Percentiles rank a stretch among this genome's conserved stretches.
Conservation (phyloP, 2,888 invertebrate species). For the Dryobotodes eremita region DNA sequence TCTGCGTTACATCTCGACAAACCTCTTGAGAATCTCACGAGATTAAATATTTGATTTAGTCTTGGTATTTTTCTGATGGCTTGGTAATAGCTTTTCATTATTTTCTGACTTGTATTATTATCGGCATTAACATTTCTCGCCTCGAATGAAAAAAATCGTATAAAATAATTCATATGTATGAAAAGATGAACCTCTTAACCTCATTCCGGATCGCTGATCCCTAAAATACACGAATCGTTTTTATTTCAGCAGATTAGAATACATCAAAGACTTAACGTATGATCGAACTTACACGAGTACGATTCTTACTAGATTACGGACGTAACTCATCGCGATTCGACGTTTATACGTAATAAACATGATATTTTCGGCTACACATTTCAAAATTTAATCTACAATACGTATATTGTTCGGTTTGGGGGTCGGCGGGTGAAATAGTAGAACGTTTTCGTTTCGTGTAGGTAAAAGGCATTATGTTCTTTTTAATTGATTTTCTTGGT, state of each 20-base stretch:
- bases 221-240: conserved; percentile 76
- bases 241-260: conserved; percentile 85
- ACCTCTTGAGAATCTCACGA: conserved; percentile 53
- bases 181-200: conserved; percentile 51
- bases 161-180: conserved; percentile 37
- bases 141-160: conserved; percentile 24
- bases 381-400: conserved; percentile 72
- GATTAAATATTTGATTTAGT: conserved; percentile 61
- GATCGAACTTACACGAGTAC: conserved; percentile 72
- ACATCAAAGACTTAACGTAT: conserved; percentile 85
- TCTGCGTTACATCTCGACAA: conserved; percentile 46
- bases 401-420: conserved; percentile 65
- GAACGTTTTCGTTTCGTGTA: conserved; percentile 37
- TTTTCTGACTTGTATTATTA: conserved; percentile 53
- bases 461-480: conserved; percentile 17
- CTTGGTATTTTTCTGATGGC: conserved; percentile 59
- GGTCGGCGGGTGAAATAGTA: conserved; percentile 52
- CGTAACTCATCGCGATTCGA: conserved; percentile 79
- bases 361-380: conserved; percentile 79
- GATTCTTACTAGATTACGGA: conserved; percentile 79
- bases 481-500: conserved; percentile 60
- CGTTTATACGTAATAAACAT: conserved; percentile 86
- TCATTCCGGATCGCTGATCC: conserved; percentile 70
- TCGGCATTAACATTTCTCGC: conserved; percentile 49
- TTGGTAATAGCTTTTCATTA: conserved; percentile 58